These are phyloP conservation scores for Myiopsitta monachus DNA, from an alignment of 2,113 vertebrate species.

Conservation along the genomic window DNA sequence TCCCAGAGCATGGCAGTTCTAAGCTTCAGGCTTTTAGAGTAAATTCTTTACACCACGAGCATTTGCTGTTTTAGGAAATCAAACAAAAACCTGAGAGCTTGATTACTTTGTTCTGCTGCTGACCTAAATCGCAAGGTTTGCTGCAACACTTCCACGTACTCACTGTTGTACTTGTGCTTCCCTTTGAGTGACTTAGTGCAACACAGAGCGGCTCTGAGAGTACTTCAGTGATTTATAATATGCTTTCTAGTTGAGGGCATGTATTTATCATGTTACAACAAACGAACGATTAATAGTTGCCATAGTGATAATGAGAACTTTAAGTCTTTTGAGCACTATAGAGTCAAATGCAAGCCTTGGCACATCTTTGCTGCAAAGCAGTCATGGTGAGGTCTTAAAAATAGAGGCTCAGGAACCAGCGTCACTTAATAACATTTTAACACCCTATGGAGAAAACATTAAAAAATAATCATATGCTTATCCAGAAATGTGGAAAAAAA, in stretches of 20 bases:
- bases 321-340: conserved; percentile 8
- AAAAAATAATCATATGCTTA: background rate
- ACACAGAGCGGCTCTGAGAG: conserved; percentile 7
- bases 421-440: background rate
- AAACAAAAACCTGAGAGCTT: background rate
- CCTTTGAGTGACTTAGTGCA: conserved; percentile 9
- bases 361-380: conserved; percentile 3
- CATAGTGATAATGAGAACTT: conserved; percentile 57
- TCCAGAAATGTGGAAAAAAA: background rate
- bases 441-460: background rate
- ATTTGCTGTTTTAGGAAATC: background rate
- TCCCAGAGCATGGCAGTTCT: background rate
- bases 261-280: conserved; percentile 50
- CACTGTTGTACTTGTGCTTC: background rate
- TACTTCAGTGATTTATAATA: conserved; percentile 41
- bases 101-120: background rate
- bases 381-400: background rate
- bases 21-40: background rate
- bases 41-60: background rate
- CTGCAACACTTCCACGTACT: background rate
- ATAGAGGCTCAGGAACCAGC: background rate
- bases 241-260: conserved; percentile 43
- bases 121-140: background rate
- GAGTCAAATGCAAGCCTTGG: conserved; percentile 35
- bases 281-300: conserved; percentile 57